Evolutionary conservation across 2,113 vertebrate genomes (phyloP), one percentile per base, ranked within the genome.

Genomic region (Tautogolabrus adspersus): DNA sequence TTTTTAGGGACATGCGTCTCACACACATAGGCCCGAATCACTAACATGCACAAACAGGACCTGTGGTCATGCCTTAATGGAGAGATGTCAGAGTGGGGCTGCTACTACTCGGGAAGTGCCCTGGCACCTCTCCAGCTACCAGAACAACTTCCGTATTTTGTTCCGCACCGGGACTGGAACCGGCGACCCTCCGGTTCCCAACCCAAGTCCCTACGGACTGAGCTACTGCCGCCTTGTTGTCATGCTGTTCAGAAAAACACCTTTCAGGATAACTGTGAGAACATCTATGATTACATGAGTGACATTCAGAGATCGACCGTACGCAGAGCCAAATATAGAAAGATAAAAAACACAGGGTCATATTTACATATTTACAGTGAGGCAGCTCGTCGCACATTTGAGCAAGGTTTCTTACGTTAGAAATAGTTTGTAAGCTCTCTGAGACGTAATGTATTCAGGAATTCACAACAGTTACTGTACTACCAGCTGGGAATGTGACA

Each of bases 251-350:
- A 38, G 56, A 26, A 66, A n/a, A 66, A 67, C 72, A 60, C 10
- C 64, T 74, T 69, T 72, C 8, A 55, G 26, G 37, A 78, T 54
- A 75, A 75, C 40, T 56, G 64, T 59, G 26, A 74, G 51, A 66
- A 57, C 49, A 72, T 56, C 46, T 59, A 19, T n/a, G 34, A 56
- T 62, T 34, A 40, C n/a, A 58, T 66, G 30, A 66, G 51, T 65
- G 76, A 52, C 49, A 52, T 49, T 3, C 0, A 22, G 47, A 72
- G 37, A 73, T 68, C 56, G 4, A 21, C 46, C 49, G 49, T 56
- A 10, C 1, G 2, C 3, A 6, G 12, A 61, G n/a, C 42, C 19
- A 68, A 72, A 76, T 23, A 61, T 55, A 57, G 23, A n/a, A 54
- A 26, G 22, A 56, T 77, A 23, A 37, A 34, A 11, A 65, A 26